These are phyloP conservation scores for Nerophis ophidion DNA, from an alignment of 2,113 vertebrate species.

Conservation along the genomic window DNA sequence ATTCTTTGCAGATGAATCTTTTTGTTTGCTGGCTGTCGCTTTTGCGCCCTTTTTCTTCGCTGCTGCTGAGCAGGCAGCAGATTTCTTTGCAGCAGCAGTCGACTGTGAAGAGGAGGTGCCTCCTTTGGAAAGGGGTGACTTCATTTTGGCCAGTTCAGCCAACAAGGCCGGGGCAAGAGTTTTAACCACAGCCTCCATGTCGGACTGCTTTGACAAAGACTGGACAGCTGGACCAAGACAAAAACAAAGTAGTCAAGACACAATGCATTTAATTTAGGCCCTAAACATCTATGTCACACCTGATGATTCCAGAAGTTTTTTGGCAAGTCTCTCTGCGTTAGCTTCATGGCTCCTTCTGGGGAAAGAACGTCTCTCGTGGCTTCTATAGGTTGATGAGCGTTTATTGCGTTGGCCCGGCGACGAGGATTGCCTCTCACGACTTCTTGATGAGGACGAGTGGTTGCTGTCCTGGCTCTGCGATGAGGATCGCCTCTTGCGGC, in stretches of 20 bases:
- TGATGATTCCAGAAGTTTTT: conserved; percentile 43
- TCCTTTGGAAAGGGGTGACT: conserved; percentile 23
- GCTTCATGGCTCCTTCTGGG: not conserved
- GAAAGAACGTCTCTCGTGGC: not conserved
- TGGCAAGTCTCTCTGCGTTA: conserved; percentile 29
- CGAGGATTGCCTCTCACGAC: not conserved
- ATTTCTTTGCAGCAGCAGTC: not conserved
- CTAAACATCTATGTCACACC: conserved; percentile 27
- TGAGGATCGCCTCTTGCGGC: not conserved
- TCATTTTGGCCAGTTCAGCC: conserved; percentile 56
- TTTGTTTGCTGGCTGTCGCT: not conserved
- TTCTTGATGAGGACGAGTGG: not conserved
- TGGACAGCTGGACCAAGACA: conserved; percentile 30
- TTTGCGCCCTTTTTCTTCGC: conserved; percentile 8
- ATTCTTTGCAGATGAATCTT: conserved; percentile 1
- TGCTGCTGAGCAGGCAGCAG: not conserved
- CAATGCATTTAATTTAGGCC: not conserved
- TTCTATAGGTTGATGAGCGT: not conserved
- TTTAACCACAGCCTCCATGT: conserved; percentile 52
- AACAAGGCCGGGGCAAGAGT: conserved; percentile 52
- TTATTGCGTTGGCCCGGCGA: not conserved
- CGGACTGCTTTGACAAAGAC: conserved; percentile 32
- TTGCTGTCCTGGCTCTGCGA: not conserved
- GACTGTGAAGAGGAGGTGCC: not conserved
- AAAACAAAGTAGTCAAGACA: not conserved